Evolutionary conservation across 2,113 vertebrate genomes (phyloP).

Genomic region (Actenoides hombroni): DNA sequence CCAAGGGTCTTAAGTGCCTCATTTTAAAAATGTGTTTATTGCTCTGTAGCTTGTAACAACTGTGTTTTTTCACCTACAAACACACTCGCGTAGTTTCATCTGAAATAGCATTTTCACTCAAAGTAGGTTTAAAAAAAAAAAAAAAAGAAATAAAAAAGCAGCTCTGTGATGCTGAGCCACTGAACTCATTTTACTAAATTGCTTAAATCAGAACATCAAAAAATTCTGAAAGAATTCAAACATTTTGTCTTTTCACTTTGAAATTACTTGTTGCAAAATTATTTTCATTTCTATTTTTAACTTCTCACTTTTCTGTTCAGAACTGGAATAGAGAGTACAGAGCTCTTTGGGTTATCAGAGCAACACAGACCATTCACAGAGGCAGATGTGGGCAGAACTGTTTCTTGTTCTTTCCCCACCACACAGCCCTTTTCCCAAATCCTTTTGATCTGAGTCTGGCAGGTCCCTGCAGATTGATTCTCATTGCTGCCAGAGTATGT

Average conservation of each 20-base stretch:
- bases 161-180: neutral
- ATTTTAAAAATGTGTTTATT: neutral
- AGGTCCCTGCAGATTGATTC: neutral
- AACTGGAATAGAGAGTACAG: neutral
- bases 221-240: neutral
- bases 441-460: neutral
- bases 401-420: neutral
- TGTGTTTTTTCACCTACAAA: neutral
- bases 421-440: neutral
- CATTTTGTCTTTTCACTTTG: neutral
- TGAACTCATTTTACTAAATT: neutral
- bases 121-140: neutral
- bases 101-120: neutral
- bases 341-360: neutral
- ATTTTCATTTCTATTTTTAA: neutral
- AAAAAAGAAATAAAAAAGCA: neutral
- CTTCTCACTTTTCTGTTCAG: neutral
- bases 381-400: neutral
- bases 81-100: neutral
- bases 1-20: neutral
- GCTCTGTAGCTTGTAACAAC: neutral
- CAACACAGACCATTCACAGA: neutral
- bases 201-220: neutral
- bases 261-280: neutral
- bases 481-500: neutral